Conservation (phyloP, 2,113 vertebrate species). For the Gallinago undulata region DNA sequence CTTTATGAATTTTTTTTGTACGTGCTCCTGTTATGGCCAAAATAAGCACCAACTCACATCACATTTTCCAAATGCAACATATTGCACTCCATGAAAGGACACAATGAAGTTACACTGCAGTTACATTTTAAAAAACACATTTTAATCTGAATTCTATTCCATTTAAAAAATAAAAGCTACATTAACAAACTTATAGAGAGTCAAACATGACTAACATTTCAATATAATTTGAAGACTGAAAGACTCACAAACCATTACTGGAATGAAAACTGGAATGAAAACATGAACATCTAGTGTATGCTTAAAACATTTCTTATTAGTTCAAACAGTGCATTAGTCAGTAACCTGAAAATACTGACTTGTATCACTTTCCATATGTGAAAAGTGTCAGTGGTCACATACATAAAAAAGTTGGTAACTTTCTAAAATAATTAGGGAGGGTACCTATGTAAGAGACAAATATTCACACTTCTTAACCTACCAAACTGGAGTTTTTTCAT, state of each 20-base stretch:
- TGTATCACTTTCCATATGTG: neutral
- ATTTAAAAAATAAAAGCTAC: neutral
- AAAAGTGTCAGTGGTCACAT: neutral
- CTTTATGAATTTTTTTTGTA: neutral
- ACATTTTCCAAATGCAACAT: neutral
- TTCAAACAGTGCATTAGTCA: neutral
- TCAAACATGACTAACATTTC: neutral
- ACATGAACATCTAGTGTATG: neutral
- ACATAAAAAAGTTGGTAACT: neutral
- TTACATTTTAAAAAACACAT: neutral
- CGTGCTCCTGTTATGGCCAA: neutral
- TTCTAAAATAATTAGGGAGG: neutral
- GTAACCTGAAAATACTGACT: neutral
- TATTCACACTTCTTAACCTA: constrained; percentile 73
- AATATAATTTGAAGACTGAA: neutral
- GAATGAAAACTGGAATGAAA: neutral
- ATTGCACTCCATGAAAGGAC: neutral
- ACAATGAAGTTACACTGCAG: neutral
- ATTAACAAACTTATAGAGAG: neutral
- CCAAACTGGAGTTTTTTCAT: constrained; percentile 99
- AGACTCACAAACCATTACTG: neutral
- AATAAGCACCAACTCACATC: neutral
- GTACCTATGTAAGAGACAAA: neutral
- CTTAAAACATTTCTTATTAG: neutral
- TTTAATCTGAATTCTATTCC: neutral